Evolutionary conservation across 2,888 invertebrate species (phyloP).

Genomic region (Automeris io): DNA sequence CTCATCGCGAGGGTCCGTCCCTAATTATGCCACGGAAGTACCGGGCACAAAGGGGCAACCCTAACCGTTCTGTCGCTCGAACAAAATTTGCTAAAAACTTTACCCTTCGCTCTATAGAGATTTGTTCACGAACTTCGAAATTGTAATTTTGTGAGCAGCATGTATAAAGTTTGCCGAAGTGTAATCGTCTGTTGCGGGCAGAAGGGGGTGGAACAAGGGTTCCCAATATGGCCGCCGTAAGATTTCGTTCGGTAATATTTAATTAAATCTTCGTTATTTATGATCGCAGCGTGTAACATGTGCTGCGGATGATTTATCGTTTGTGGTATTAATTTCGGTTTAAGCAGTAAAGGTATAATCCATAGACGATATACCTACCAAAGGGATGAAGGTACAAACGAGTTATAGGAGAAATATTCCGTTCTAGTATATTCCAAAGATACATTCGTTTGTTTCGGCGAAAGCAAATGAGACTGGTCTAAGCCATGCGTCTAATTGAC

Average conservation of each 20-base stretch:
- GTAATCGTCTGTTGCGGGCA: conserved; percentile 70
- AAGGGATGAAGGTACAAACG: too few species aligned
- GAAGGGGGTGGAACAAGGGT: conserved; percentile 60
- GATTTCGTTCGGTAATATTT: conserved; percentile 71
- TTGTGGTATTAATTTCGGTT: conserved; percentile 52
- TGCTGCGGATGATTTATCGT: conserved; percentile 64
- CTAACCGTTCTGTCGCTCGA: conserved; percentile 21
- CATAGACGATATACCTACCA: neutral
- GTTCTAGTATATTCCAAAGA: too few species aligned
- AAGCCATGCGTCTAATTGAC: too few species aligned
- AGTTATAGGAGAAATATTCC: too few species aligned
- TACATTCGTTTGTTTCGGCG: too few species aligned
- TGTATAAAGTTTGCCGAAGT: conserved; percentile 43
- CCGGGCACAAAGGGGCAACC: conserved; percentile 55
- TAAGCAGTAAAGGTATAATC: neutral
- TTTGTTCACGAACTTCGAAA: conserved; percentile 13
- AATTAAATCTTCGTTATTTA: conserved; percentile 77
- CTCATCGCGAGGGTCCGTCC: conserved; percentile 69
- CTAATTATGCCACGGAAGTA: conserved; percentile 73
- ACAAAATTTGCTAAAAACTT: conserved; percentile 14
- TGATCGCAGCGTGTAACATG: conserved; percentile 54
- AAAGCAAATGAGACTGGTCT: too few species aligned
- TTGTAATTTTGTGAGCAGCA: conserved; percentile 10
- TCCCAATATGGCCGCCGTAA: conserved; percentile 71
- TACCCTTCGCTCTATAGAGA: conserved; percentile 15